phyloP scores from a whole-genome alignment of 2,113 vertebrate genomes.

The Harpagus bidentatus region DNA sequence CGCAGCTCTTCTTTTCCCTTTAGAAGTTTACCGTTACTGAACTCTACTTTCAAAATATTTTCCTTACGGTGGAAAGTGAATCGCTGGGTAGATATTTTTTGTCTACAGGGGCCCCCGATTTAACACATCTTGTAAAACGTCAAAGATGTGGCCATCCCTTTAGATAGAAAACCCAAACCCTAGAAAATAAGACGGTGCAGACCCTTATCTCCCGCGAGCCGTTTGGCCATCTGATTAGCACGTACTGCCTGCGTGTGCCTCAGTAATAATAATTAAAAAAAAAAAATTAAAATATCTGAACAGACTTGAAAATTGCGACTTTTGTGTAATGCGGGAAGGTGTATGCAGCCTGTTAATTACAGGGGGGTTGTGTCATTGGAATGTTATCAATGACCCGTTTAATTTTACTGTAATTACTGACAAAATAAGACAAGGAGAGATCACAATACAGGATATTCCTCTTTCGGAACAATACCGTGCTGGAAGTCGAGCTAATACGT shows the following conservation, averaged over 20 bases:
- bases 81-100: neutral
- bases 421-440: conserved; percentile 63
- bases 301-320: conserved; percentile 66
- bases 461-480: conserved; percentile 28
- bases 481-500: neutral
- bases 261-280: neutral
- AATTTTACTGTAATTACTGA: conserved; percentile 71
- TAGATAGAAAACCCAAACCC: neutral
- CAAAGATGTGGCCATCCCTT: neutral
- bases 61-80: neutral
- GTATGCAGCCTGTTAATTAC: conserved; percentile 69
- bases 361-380: conserved; percentile 56
- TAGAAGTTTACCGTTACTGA: neutral
- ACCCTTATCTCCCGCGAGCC: neutral
- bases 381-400: conserved; percentile 70
- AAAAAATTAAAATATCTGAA: neutral
- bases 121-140: neutral
- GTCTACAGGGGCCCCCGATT: neutral
- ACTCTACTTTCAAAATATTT: neutral
- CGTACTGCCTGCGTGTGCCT: neutral
- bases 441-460: conserved; percentile 62
- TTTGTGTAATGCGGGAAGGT: conserved; percentile 57
- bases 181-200: neutral
- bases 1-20: neutral
- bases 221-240: neutral